These are phyloP conservation scores for Phymatocera aterrima DNA, from an alignment of 2,888 invertebrate species.

Conservation along the genomic window DNA sequence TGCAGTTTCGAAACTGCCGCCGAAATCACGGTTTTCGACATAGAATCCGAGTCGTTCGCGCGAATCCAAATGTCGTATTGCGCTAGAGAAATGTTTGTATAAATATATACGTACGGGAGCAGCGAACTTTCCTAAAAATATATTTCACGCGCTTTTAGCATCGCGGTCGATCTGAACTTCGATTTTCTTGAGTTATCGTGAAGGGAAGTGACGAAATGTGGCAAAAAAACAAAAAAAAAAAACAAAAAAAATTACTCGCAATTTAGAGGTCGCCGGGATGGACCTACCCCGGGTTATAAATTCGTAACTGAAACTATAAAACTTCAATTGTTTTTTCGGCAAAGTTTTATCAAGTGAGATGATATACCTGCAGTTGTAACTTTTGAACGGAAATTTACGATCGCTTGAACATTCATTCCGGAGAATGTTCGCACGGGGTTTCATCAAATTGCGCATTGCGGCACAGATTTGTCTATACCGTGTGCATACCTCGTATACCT, in stretches of 20 bases:
- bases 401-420: not conserved
- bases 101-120: not conserved
- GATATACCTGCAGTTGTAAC: too few species aligned
- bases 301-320: too few species aligned
- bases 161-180: not conserved
- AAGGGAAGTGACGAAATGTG: too few species aligned
- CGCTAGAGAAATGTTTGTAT: conserved; percentile 2
- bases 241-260: not conserved
- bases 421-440: not conserved
- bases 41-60: not conserved
- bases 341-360: too few species aligned
- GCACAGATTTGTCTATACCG: not conserved
- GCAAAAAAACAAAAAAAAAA: not conserved
- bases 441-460: not conserved
- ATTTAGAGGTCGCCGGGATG: too few species aligned
- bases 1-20: not conserved
- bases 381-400: not conserved
- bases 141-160: conserved; percentile 8
- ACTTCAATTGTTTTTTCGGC: too few species aligned
- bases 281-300: too few species aligned
- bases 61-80: not conserved
- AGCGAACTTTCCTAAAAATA: conserved; percentile 20
- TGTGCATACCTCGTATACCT: not conserved
- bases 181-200: not conserved
- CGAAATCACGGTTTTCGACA: not conserved